Conservation (phyloP, 1,140 invertebrate species). For the Apis laboriosa region DNA sequence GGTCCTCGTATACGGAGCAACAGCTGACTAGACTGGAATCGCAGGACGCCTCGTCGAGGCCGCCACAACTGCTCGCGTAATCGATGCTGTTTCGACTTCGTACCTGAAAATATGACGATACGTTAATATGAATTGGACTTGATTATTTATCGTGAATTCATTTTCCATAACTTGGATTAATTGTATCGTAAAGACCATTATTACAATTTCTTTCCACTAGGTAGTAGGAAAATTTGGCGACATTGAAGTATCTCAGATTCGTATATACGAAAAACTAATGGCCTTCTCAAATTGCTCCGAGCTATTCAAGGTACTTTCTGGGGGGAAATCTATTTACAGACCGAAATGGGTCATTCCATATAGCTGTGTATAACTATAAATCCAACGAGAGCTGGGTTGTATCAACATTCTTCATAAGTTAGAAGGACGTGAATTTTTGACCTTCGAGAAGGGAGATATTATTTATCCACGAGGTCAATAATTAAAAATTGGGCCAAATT, state of each 20-base stretch:
- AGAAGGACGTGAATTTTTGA: not conserved
- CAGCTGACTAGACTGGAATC: constrained; percentile 89
- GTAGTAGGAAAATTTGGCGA: not conserved
- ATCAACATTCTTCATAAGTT: not conserved
- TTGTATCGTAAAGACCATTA: not conserved
- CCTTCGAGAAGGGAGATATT: not conserved
- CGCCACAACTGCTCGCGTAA: constrained; percentile 84
- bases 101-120: constrained; percentile 69
- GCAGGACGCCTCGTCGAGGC: constrained; percentile 83
- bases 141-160: too few species aligned
- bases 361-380: not conserved
- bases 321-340: constrained; percentile 12
- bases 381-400: not conserved
- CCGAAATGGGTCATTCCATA: not conserved
- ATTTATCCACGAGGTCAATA: not conserved
- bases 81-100: constrained; percentile 83
- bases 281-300: not conserved
- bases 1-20: constrained; percentile 86
- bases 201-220: too few species aligned
- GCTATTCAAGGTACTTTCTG: too few species aligned
- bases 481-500: not conserved
- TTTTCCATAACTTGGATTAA: not conserved
- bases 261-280: not conserved
- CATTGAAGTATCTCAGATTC: not conserved
- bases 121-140: not conserved